Evolutionary conservation across 1,140 invertebrate genomes (phyloP).

Genomic region (Thaumatotibia leucotreta): DNA sequence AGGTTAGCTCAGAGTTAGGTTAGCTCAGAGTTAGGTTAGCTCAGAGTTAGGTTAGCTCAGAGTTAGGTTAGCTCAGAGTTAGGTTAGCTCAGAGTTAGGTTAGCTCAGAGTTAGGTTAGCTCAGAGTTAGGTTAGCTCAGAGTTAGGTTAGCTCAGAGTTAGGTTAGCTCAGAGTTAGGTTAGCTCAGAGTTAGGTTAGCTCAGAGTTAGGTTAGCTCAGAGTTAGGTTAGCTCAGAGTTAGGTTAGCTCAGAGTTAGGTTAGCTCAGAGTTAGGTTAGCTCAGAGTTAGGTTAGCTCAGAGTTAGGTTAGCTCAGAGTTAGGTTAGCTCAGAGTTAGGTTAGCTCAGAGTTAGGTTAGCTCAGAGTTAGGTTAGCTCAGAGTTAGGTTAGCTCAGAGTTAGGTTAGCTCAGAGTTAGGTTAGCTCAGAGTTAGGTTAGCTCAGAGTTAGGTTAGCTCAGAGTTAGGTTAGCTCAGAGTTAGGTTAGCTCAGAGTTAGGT

Average conservation of each 20-base stretch:
- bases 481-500: slow-evolving; percentile 19
- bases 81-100: slow-evolving; percentile 13
- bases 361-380: slow-evolving; percentile 19
- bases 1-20: slow-evolving; percentile 16
- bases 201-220: slow-evolving; percentile 8
- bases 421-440: slow-evolving; percentile 19
- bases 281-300: not conserved
- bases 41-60: slow-evolving; percentile 49
- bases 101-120: slow-evolving; percentile 16
- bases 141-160: slow-evolving; percentile 21
- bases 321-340: slow-evolving; percentile 18
- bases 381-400: slow-evolving; percentile 15
- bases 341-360: slow-evolving; percentile 20
- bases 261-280: not conserved
- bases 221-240: slow-evolving; percentile 5
- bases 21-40: slow-evolving; percentile 16
- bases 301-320: slow-evolving; percentile 14
- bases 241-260: not conserved
- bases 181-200: slow-evolving; percentile 8
- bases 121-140: slow-evolving; percentile 5
- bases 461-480: slow-evolving; percentile 22
- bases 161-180: slow-evolving; percentile 7
- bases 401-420: slow-evolving; percentile 20
- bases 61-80: slow-evolving; percentile 24
- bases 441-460: slow-evolving; percentile 23